Percentiles rank a stretch among this genome's conserved stretches.
phyloP scores from a whole-genome alignment of 2,888 invertebrate species.

The Mechanitis mazaeus region DNA sequence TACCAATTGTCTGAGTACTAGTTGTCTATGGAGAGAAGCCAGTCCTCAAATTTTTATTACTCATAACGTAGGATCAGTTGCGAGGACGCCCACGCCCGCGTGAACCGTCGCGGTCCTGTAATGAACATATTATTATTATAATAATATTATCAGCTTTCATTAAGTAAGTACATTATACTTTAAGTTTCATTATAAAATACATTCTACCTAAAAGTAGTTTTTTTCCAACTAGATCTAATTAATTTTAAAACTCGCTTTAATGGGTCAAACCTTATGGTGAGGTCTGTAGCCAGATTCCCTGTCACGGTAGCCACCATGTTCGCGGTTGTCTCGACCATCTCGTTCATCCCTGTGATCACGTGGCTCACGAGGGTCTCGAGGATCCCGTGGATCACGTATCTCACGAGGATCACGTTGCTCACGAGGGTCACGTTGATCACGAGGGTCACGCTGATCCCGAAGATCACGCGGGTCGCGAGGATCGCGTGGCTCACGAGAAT shows the following conservation, averaged over 20 bases:
- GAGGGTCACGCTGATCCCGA: conserved; percentile 42
- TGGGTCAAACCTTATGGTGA: conserved; percentile 49
- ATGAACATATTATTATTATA: conserved; percentile 12
- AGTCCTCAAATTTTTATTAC: conserved; percentile 63
- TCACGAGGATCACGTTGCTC: conserved; percentile 59
- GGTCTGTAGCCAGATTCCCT: conserved; percentile 64
- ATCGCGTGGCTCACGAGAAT: conserved; percentile 45
- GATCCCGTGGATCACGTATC: conserved; percentile 38
- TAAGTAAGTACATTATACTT: not conserved
- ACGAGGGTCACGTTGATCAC: conserved; percentile 51
- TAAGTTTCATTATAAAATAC: not conserved
- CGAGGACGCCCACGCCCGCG: conserved; percentile 70
- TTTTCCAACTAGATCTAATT: too few species aligned
- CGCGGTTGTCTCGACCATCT: conserved; percentile 41
- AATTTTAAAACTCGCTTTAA: not conserved
- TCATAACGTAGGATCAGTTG: conserved; percentile 55
- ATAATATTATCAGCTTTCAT: not conserved
- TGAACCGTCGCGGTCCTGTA: conserved; percentile 67
- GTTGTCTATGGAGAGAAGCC: conserved; percentile 76
- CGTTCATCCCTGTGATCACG: conserved; percentile 45
- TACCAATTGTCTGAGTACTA: conserved; percentile 71
- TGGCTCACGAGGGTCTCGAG: conserved; percentile 41
- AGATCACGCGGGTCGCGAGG: conserved; percentile 38
- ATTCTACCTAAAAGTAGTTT: too few species aligned
- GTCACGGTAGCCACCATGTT: conserved; percentile 56